Evolutionary conservation across 2,888 invertebrate species (phyloP), one percentile per base, ranked within the genome.

Genomic region (Drosophila engyochracea): DNA sequence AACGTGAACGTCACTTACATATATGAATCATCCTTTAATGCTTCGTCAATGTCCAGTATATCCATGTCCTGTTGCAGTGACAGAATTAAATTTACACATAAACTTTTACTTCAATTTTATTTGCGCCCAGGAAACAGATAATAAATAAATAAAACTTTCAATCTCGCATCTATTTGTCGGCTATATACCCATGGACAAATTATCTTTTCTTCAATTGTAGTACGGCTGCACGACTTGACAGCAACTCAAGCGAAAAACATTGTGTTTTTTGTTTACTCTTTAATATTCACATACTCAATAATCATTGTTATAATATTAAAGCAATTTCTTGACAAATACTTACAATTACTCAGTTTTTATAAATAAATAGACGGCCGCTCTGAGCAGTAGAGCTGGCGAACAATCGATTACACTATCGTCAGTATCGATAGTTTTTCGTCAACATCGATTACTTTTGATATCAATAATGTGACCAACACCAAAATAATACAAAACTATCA

Each of bases 11-110:
- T 60, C 66, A 88, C 92, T 91, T 88, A 93, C 93, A 92, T 93
- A 89, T 93, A 93, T 83, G 93, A 93, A 92, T 93, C 93, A 92
- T 93, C 93, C 86, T 93, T 93, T 37, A 93, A 84, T 39, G 91
- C 93, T 81, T 93, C 93, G 83, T 93, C 93, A 74, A 93, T 93
- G 70, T 93, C 93, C 77, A 93, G 82, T 83, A 93, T 93, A 89
- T 93, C 93, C 93, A 93, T 93, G 73, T 73, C 86, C 82, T 69
- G 55, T 59, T 41, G 19, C 19, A 59, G 28, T 41, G 39, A 30
- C 30, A 37, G n/a, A 58, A 30, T 53, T 22, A 16, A 47, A 35
- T 54, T 54, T 47, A n/a, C n/a, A 35, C 49, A 63, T 77, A 41
- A 62, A 19, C 33, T 47, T 60, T 54, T 33, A 51, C 53, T 53